Evolutionary conservation across 2,888 invertebrate genomes (phyloP), one percentile per base, ranked within the genome.

Genomic region (Hartigia nigra): DNA sequence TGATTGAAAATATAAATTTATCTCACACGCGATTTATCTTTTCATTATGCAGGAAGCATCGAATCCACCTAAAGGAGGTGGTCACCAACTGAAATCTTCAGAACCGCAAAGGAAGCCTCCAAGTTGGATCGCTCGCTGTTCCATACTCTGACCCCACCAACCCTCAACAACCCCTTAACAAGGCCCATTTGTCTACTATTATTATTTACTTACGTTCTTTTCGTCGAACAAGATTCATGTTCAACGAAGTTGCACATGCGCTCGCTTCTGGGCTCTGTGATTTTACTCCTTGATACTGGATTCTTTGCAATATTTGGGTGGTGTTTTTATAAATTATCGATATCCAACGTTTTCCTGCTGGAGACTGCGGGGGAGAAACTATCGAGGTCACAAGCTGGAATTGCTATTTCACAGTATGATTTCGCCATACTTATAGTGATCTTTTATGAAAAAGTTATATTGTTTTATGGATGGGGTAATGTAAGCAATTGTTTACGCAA

Each of bases 81-180:
- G 93, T 77, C 96, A 96, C 92, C 96, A 96, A 91, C 92, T 97
- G 89, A 95, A 95, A 92, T 94, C 95, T 83, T 94, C 94, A 89
- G 97, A 97, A 91, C 95, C 95, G 89, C 95, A 94, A 92, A 95
- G 95, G 92, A 97, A 96, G 93, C 95, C 96, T 83, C 94, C 96
- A 85, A 96, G 96, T 92, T 97, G 97, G 97, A 93, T 97, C 90
- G 95, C 97, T 78, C 95, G 96, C 92, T 97, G 97, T 94, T 94
- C 95, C 92, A 92, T 97, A 93, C 97, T 97, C 94, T 97, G 97
- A 97, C 97, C 95, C 89, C 88, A 87, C 87, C 88, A 88, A 88
- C 84, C 82, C 82, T 81, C 80, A 80, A 69, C 82, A 80, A 86
- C 81, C 82, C 76, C 82, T 84, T 80, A 82, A 84, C 82, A 86